These are phyloP conservation scores for Elanus axillaris DNA, from an alignment of 2,113 vertebrate genomes.

Conservation along the genomic window DNA sequence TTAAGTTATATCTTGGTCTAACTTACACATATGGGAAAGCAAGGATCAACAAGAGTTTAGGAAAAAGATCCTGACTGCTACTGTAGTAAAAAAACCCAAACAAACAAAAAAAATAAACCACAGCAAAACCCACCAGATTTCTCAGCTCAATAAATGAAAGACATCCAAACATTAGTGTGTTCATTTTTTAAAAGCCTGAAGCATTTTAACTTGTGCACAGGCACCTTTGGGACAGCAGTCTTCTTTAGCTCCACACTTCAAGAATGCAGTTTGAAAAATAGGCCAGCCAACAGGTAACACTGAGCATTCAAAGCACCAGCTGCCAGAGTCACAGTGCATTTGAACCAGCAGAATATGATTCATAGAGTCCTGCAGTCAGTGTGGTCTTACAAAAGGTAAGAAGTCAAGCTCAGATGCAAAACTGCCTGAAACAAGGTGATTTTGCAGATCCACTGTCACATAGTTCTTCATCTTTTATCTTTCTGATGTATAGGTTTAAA, in stretches of 20 bases:
- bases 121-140: neutral
- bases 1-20: neutral
- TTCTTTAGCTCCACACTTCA: neutral
- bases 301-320: neutral
- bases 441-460: neutral
- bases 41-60: neutral
- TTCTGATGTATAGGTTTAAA: neutral
- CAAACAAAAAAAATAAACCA: neutral
- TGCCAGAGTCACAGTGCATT: neutral
- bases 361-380: neutral
- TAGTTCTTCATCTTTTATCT: neutral
- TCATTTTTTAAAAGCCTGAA: neutral
- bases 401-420: neutral
- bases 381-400: neutral
- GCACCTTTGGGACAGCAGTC: neutral
- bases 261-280: neutral
- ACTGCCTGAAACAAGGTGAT: neutral
- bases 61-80: neutral
- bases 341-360: rapidly evolving
- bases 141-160: neutral
- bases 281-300: neutral
- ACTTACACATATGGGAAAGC: neutral
- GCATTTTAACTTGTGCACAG: neutral
- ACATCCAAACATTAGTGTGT: neutral
- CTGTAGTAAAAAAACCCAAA: neutral